Percentiles rank a stretch among this genome's conserved stretches.
Conservation (phyloP, 1,140 invertebrate species). For the Metopolophium dirhodum region DNA sequence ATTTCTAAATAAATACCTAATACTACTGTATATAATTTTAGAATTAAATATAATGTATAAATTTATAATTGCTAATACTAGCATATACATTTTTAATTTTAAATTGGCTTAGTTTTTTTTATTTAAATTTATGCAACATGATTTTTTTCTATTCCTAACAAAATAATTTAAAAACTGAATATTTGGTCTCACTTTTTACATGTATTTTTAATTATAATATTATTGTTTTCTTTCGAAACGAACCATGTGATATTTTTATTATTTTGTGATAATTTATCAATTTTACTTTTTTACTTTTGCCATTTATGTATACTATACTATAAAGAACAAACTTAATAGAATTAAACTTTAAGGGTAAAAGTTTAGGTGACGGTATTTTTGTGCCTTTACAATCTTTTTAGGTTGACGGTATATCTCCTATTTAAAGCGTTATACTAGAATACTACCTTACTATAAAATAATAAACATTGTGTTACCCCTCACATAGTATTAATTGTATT, state of each 20-base stretch:
- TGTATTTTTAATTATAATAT: not conserved
- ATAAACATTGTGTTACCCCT: not conserved
- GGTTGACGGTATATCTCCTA: not conserved
- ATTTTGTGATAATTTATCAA: conserved; percentile 10
- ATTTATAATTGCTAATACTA: not conserved
- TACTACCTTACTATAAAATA: not conserved
- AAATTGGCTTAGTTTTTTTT: not conserved
- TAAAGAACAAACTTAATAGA: conserved; percentile 1
- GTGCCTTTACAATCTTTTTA: not conserved
- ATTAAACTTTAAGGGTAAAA: not conserved
- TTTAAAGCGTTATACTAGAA: not conserved
- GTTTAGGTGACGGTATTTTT: not conserved
- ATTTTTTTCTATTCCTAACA: not conserved
- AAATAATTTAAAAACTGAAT: not conserved
- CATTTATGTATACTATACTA: not conserved
- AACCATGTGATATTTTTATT: conserved; percentile 10
- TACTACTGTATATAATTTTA: not conserved
- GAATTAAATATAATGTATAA: not conserved
- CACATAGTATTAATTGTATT: not conserved
- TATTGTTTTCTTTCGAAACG: not conserved
- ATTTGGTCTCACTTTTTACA: not conserved
- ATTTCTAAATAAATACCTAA: not conserved
- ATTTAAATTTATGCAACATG: not conserved
- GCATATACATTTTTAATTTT: not conserved
- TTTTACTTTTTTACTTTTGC: not conserved